Evolutionary conservation across 1,140 invertebrate genomes (phyloP).

Genomic region (Leguminivora glycinivorella): DNA sequence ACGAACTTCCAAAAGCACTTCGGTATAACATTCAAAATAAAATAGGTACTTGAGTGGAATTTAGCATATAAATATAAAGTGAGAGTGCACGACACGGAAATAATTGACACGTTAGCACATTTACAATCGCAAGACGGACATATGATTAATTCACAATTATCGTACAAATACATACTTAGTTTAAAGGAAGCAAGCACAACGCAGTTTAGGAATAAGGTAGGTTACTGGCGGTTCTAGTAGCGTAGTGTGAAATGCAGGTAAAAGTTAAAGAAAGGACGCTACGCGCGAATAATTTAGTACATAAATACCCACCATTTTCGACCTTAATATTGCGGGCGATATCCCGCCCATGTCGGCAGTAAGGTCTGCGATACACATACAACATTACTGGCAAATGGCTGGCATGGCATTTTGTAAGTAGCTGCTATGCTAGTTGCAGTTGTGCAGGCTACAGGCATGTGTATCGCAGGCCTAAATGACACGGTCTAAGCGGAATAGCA

Average conservation of each 20-base stretch:
- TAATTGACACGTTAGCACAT: slow-evolving; percentile 58
- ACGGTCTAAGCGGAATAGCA: too few species aligned
- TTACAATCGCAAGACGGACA: slow-evolving; percentile 42
- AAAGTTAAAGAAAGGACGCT: too few species aligned
- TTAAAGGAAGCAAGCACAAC: slow-evolving; percentile 35
- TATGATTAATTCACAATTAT: slow-evolving; percentile 8
- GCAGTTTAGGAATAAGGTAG: slow-evolving; percentile 39
- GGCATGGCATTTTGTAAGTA: too few species aligned
- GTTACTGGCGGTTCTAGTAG: slow-evolving; percentile 39
- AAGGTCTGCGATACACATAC: too few species aligned
- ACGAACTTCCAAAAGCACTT: background rate
- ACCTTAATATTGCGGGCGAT: too few species aligned
- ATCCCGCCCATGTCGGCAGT: too few species aligned
- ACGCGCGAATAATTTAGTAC: too few species aligned
- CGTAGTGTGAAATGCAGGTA: background rate
- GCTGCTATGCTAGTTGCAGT: too few species aligned
- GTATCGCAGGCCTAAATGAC: too few species aligned
- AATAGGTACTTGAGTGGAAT: background rate
- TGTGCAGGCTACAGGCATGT: too few species aligned
- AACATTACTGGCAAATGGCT: too few species aligned
- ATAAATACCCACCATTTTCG: too few species aligned
- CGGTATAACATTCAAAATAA: background rate
- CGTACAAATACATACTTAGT: slow-evolving; percentile 23
- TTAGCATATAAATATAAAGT: slow-evolving; percentile 37
- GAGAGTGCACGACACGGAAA: slow-evolving; percentile 22